Evolutionary conservation across 2,888 invertebrate species (phyloP).

Genomic region (Thera britannica): DNA sequence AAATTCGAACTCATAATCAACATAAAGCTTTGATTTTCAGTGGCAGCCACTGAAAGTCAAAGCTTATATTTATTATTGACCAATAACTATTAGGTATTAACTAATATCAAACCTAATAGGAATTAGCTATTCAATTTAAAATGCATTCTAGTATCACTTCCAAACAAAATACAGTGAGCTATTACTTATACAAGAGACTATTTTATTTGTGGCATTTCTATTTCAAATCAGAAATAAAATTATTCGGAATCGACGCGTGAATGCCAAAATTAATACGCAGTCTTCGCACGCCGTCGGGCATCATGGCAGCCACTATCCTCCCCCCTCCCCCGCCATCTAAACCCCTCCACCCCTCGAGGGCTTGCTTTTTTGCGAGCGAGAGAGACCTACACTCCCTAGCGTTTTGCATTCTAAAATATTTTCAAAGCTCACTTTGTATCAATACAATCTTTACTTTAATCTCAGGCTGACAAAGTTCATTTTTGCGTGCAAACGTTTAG

Average conservation of each 20-base stretch:
- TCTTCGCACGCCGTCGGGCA: constrained; percentile 79
- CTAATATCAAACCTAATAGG: neutral
- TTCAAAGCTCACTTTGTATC: constrained; percentile 56
- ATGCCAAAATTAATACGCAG: constrained; percentile 81
- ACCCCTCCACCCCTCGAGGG: constrained; percentile 58
- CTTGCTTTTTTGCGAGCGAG: constrained; percentile 83
- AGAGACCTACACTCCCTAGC: constrained; percentile 79
- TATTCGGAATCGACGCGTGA: constrained; percentile 72
- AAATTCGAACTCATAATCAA: no score
- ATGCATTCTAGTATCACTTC: neutral
- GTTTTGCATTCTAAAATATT: constrained; percentile 83
- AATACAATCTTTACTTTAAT: constrained; percentile 42
- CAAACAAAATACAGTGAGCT: neutral
- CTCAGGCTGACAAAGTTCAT: neutral
- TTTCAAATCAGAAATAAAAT: constrained; percentile 60
- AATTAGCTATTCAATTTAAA: neutral
- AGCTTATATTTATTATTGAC: neutral
- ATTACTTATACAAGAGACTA: neutral
- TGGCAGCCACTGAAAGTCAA: neutral
- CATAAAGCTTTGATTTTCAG: no score
- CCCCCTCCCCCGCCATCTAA: constrained; percentile 57
- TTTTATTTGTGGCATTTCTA: constrained; percentile 25
- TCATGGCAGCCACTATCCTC: constrained; percentile 75
- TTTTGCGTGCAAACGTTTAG: constrained; percentile 28
- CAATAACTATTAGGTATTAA: neutral